These are phyloP conservation scores for Carollia perspicillata DNA, from an alignment of 2,113 vertebrate species.

Conservation along the genomic window DNA sequence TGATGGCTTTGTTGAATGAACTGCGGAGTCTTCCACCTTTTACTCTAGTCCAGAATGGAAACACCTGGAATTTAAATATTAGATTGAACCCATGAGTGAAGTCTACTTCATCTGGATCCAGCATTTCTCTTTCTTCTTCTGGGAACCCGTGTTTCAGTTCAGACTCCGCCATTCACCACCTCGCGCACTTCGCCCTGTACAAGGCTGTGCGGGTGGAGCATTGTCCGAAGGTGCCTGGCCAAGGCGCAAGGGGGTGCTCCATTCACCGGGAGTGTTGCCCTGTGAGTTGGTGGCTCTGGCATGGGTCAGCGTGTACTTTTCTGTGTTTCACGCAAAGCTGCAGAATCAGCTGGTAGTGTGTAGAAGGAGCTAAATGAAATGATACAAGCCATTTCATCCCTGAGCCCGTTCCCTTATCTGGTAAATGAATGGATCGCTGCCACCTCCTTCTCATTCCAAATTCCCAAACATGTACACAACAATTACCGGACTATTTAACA, in stretches of 20 bases:
- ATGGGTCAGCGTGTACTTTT: not conserved
- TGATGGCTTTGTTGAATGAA: not conserved
- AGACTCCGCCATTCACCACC: not conserved
- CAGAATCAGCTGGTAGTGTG: not conserved
- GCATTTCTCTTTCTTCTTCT: not conserved
- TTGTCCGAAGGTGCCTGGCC: not conserved
- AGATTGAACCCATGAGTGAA: not conserved
- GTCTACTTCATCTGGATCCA: not conserved
- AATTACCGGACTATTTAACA: not conserved
- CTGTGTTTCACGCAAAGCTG: not conserved
- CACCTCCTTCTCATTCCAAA: not conserved
- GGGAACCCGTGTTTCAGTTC: not conserved
- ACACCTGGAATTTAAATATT: not conserved
- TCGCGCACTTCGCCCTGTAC: fast-evolving
- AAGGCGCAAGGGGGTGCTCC: fast-evolving
- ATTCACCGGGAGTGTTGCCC: not conserved
- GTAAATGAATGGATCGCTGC: not conserved
- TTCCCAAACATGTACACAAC: not conserved
- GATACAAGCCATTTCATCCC: not conserved
- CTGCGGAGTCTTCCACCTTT: not conserved
- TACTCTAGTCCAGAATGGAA: not conserved
- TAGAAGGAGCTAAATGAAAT: not conserved
- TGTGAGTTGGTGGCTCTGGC: no score
- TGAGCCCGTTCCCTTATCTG: not conserved
- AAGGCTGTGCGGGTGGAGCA: not conserved